These are phyloP conservation scores for Setophaga petechia DNA, from an alignment of 2,113 vertebrate species.

Conservation along the genomic window DNA sequence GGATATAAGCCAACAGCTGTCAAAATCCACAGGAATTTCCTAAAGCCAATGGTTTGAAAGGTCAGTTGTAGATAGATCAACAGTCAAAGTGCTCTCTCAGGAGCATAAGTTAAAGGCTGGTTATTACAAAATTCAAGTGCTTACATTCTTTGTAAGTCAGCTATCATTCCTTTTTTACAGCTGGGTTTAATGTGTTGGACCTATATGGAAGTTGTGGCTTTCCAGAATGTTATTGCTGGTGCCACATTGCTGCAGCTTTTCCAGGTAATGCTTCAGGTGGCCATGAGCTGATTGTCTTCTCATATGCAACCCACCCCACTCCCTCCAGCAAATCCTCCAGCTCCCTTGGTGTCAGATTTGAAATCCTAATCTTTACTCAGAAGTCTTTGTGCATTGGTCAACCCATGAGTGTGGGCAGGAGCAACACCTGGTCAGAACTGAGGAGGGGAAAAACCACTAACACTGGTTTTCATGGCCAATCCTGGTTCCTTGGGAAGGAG, in stretches of 20 bases:
- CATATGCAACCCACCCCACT: not conserved
- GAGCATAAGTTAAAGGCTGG: not conserved
- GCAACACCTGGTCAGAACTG: not conserved
- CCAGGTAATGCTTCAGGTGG: not conserved
- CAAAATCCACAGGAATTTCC: not conserved
- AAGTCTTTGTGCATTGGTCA: not conserved
- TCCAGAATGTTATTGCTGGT: not conserved
- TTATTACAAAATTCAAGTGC: not conserved
- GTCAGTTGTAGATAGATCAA: not conserved
- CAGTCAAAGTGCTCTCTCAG: not conserved
- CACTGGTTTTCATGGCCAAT: not conserved
- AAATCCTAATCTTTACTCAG: not conserved
- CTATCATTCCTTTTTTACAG: not conserved
- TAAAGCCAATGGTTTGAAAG: not conserved
- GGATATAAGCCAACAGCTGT: not conserved
- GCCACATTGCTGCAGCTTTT: not conserved
- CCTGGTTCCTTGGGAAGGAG: not conserved
- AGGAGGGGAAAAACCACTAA: not conserved
- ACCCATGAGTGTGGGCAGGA: rapidly evolving
- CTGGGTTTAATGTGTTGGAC: not conserved
- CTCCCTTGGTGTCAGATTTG: not conserved
- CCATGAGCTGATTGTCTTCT: not conserved
- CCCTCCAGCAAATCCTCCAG: not conserved
- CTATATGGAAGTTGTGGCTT: not conserved
- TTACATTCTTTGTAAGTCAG: not conserved